Evolutionary conservation across 2,888 invertebrate species (phyloP).

Genomic region (Cristatella mucedo): DNA sequence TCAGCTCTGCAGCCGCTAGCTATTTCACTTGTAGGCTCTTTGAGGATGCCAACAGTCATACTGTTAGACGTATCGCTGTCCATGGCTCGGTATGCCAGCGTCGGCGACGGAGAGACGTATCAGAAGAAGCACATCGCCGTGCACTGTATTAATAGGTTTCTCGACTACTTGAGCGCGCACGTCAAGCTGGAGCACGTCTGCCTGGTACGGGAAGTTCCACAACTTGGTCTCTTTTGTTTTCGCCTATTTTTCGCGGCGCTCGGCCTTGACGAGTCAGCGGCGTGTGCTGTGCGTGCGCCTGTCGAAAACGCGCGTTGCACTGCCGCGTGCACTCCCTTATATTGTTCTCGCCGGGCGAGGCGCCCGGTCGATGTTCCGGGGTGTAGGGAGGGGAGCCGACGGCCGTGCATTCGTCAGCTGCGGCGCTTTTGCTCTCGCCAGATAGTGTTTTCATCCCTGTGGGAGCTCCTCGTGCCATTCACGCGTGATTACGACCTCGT

Average conservation of each 20-base stretch:
- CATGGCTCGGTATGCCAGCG: conserved; percentile 44
- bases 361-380: too few relatives aligned
- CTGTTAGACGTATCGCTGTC: conserved; percentile 57
- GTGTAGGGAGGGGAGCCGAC: too few relatives aligned
- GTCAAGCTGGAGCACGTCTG: conserved; percentile 56
- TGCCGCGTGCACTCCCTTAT: too few relatives aligned
- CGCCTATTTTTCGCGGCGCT: too few relatives aligned
- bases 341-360: too few relatives aligned
- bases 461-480: conserved; percentile 52
- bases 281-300: too few relatives aligned
- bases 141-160: conserved; percentile 49
- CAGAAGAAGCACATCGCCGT: conserved; percentile 49
- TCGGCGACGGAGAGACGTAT: conserved; percentile 43
- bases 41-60: conserved; percentile 55
- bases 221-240: too few relatives aligned
- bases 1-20: too few relatives aligned
- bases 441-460: conserved; percentile 39
- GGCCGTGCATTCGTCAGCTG: neutral
- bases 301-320: too few relatives aligned
- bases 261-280: too few relatives aligned
- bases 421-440: conserved; percentile 17
- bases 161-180: conserved; percentile 50
- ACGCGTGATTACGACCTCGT: conserved; percentile 72
- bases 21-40: too few relatives aligned
- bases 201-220: too few relatives aligned